phyloP scores from a whole-genome alignment of 2,113 vertebrate species.

The Aspiorhynchus laticeps region DNA sequence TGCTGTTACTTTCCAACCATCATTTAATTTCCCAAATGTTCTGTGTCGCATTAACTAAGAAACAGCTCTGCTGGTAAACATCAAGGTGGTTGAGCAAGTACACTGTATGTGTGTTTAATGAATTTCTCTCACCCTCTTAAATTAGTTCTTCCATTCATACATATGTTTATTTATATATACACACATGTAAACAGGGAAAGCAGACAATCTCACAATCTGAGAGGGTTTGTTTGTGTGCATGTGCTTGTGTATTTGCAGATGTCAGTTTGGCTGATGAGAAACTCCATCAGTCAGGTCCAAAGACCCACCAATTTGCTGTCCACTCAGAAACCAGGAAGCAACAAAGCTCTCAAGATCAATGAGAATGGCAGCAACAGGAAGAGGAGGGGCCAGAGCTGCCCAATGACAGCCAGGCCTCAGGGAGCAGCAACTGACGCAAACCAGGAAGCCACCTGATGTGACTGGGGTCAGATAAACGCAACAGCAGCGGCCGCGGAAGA shows the following conservation, averaged over 20 bases:
- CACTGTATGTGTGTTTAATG: slow-evolving; percentile 7
- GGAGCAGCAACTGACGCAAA: slow-evolving; percentile 75
- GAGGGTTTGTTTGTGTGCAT: not conserved
- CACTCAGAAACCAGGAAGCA: slow-evolving; percentile 56
- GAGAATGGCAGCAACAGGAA: slow-evolving; percentile 63
- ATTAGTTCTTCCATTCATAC: not conserved
- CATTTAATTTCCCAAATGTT: slow-evolving; percentile 66
- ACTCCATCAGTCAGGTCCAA: slow-evolving; percentile 40
- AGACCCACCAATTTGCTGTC: slow-evolving; percentile 49
- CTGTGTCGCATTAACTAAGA: slow-evolving; percentile 59
- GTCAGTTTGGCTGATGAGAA: slow-evolving; percentile 14
- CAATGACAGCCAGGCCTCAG: slow-evolving; percentile 66
- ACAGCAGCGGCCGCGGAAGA: slow-evolving; percentile 68
- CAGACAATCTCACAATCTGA: slow-evolving; percentile 24
- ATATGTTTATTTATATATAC: slow-evolving; percentile 29
- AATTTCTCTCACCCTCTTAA: not conserved
- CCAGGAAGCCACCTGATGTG: slow-evolving; percentile 82
- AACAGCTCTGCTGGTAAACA: slow-evolving; percentile 65
- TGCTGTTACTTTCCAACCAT: slow-evolving; percentile 60
- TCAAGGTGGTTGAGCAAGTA: not conserved
- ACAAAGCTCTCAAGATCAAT: slow-evolving; percentile 69
- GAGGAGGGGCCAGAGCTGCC: slow-evolving; percentile 64
- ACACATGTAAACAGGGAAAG: slow-evolving; percentile 28
- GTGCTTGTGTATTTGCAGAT: slow-evolving; percentile 24
- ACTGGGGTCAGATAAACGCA: slow-evolving; percentile 79